phyloP scores from a whole-genome alignment of 2,113 vertebrate genomes.

The Macroglossus sobrinus region DNA sequence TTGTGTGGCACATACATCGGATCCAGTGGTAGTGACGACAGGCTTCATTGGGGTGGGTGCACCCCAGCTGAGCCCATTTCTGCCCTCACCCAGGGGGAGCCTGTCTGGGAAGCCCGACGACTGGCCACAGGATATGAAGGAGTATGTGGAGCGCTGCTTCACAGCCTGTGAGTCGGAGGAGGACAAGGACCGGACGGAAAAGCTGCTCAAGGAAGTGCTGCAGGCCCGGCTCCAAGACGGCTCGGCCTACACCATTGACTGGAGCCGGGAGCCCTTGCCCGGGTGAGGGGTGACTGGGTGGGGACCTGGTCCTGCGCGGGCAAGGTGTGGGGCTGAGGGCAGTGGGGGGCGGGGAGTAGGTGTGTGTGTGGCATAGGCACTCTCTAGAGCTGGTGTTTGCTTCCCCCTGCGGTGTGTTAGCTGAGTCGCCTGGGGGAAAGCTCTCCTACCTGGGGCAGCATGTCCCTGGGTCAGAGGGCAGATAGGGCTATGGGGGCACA shows the following conservation, averaged over 20 bases:
- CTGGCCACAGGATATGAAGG: conserved; percentile 96
- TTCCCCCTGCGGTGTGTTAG: neutral
- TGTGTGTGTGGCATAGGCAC: too few species aligned
- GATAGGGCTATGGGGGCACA: neutral
- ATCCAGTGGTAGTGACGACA: fast-evolving
- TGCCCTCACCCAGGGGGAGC: neutral
- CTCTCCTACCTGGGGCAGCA: neutral
- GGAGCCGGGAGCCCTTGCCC: conserved; percentile 91
- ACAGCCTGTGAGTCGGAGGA: conserved; percentile 93
- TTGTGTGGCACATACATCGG: fast-evolving
- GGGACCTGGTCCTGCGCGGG: neutral
- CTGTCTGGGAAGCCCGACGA: conserved; percentile 87
- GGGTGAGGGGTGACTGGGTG: conserved; percentile 66
- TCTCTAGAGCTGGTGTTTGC: neutral
- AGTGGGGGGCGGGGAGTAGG: fast-evolving
- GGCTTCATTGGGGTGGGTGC: fast-evolving
- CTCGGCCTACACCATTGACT: conserved; percentile 94
- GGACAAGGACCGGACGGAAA: conserved; percentile 94
- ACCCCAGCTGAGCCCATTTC: fast-evolving
- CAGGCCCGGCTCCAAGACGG: conserved; percentile 94
- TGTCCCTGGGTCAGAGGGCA: neutral
- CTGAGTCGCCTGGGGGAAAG: neutral
- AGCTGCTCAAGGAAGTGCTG: conserved; percentile 92
- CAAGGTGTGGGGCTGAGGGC: neutral
- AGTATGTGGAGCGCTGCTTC: conserved; percentile 95